phyloP scores from a whole-genome alignment of 1,140 invertebrate genomes.

The Dinothrombium tinctorium region DNA sequence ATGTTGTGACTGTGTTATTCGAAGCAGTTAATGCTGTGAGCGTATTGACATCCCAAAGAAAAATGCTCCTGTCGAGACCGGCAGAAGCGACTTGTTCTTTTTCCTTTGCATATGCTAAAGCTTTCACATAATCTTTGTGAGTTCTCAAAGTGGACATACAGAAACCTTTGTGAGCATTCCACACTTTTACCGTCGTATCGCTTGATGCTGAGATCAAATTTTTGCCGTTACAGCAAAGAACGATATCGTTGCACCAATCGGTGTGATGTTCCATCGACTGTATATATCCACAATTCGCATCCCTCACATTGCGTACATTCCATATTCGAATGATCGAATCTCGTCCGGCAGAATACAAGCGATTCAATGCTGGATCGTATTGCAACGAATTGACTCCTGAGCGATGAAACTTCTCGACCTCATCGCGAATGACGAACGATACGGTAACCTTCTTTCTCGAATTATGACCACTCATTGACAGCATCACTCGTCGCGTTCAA shows the following conservation, averaged over 20 bases:
- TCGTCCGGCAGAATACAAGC: conserved; percentile 87
- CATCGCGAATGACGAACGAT: conserved; percentile 92
- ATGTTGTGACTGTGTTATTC: conserved; percentile 97
- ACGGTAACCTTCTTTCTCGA: conserved; percentile 35
- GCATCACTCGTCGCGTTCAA: too few relatives aligned
- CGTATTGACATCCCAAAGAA: conserved; percentile 97
- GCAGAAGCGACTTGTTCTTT: conserved; percentile 91
- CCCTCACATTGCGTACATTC: conserved; percentile 29
- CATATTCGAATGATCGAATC: conserved; percentile 96
- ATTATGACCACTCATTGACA: neutral
- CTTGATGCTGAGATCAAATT: conserved; percentile 96
- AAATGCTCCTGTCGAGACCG: conserved; percentile 86
- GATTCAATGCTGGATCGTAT: conserved; percentile 57
- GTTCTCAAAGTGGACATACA: conserved; percentile 92
- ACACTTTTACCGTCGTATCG: conserved; percentile 97
- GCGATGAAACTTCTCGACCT: conserved; percentile 73
- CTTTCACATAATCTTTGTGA: conserved; percentile 96
- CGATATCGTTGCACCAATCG: conserved; percentile 99
- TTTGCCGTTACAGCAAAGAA: conserved; percentile 83
- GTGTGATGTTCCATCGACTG: conserved; percentile 83
- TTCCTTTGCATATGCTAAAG: conserved; percentile 92
- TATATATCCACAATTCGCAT: conserved; percentile 48
- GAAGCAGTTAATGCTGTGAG: conserved; percentile 87
- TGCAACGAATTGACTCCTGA: conserved; percentile 89
- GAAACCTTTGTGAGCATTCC: conserved; percentile 99